phyloP scores from a whole-genome alignment of 2,113 vertebrate species.

The Amblyornis subalaris region DNA sequence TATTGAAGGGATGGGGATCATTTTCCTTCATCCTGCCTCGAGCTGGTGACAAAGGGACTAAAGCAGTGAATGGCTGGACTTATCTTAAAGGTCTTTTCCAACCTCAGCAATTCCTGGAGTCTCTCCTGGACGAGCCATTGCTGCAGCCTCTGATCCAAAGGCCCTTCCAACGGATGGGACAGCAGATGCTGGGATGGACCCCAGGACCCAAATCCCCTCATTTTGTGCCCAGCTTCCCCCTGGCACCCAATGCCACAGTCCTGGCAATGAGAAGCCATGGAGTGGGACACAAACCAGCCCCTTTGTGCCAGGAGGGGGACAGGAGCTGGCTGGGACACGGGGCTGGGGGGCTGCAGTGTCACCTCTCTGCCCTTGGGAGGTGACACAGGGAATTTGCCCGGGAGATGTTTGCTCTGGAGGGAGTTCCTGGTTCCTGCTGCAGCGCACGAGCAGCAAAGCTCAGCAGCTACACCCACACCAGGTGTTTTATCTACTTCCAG shows the following conservation, averaged over 20 bases:
- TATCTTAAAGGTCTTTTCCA: background rate
- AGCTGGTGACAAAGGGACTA: background rate
- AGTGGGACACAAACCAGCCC: background rate
- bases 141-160: background rate
- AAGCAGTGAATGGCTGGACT: background rate
- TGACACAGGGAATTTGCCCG: background rate
- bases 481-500: background rate
- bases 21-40: background rate
- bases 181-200: background rate
- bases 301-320: background rate
- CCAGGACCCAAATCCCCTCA: background rate
- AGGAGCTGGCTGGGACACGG: background rate
- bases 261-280: rapidly evolving
- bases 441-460: background rate
- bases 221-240: background rate
- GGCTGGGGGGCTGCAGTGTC: background rate
- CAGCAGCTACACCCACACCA: background rate
- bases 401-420: background rate
- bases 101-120: background rate
- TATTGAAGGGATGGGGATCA: background rate
- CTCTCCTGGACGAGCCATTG: background rate
- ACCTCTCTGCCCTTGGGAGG: background rate
- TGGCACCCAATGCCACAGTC: background rate
- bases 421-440: background rate
- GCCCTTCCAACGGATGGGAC: background rate